Evolutionary conservation across 1,140 invertebrate species (phyloP).

Genomic region (Chelonus insularis): DNA sequence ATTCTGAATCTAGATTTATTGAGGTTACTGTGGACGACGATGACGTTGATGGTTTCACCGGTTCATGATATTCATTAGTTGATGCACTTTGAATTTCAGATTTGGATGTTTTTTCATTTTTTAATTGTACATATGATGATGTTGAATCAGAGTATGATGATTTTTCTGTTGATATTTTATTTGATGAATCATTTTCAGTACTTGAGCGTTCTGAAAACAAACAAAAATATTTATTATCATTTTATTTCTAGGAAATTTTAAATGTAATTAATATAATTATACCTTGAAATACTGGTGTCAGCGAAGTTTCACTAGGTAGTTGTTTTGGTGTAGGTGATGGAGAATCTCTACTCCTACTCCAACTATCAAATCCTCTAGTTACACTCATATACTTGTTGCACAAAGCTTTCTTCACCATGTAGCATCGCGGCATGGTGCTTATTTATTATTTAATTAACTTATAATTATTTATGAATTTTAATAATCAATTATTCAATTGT

Average conservation of each 20-base stretch:
- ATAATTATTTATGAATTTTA: too few relatives aligned
- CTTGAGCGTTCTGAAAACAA: not conserved
- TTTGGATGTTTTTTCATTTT: too few relatives aligned
- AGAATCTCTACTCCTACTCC: conserved; percentile 47
- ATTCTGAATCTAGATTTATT: not conserved
- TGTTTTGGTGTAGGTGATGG: conserved; percentile 41
- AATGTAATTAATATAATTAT: too few relatives aligned
- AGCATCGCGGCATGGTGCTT: conserved; percentile 61
- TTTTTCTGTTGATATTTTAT: not conserved
- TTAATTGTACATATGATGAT: too few relatives aligned
- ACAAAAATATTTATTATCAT: too few relatives aligned
- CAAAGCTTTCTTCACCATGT: conserved; percentile 63
- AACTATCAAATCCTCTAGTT: conserved; percentile 52
- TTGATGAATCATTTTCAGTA: not conserved
- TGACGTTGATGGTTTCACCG: conserved; percentile 4
- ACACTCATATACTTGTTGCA: conserved; percentile 62
- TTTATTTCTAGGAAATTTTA: too few relatives aligned
- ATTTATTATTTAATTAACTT: conserved; percentile 9
- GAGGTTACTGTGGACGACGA: not conserved
- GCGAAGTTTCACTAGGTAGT: too few relatives aligned
- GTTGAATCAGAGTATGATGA: too few relatives aligned
- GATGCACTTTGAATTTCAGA: too few relatives aligned
- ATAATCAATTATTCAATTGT: too few relatives aligned
- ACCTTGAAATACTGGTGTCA: not conserved
- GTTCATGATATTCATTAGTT: too few relatives aligned